phyloP scores from a whole-genome alignment of 2,888 invertebrate species.

The Andrena dorsata region DNA sequence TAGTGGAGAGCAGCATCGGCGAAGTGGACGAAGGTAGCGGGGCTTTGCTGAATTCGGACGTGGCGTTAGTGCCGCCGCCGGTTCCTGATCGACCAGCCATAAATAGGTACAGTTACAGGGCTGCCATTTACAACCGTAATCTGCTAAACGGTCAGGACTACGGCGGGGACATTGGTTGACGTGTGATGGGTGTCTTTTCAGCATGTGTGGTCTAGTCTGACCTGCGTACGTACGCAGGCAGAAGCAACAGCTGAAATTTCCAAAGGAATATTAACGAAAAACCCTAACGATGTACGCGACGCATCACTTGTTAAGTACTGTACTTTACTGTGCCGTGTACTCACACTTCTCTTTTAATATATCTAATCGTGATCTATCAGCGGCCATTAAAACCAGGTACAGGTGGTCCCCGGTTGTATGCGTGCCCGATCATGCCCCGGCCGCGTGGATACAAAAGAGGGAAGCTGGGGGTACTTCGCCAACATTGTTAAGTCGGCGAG shows the following conservation, averaged over 20 bases:
- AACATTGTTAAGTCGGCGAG: too few species aligned
- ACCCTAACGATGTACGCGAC: conserved; percentile 66
- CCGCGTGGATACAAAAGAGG: too few species aligned
- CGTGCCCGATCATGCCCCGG: too few species aligned
- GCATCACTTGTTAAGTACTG: conserved; percentile 69
- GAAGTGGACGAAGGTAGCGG: conserved; percentile 86
- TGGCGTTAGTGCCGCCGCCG: conserved; percentile 86
- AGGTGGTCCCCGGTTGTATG: too few species aligned
- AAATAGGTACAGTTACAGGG: conserved; percentile 90
- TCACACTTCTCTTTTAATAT: conserved; percentile 67
- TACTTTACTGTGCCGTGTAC: conserved; percentile 64
- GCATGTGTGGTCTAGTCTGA: conserved; percentile 90
- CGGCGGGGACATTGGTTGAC: conserved; percentile 90
- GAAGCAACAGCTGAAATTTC: conserved; percentile 71
- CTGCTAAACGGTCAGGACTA: conserved; percentile 86
- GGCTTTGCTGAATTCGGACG: conserved; percentile 81
- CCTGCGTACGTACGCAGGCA: conserved; percentile 72
- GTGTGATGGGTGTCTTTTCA: conserved; percentile 93
- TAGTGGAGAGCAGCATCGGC: conserved; percentile 87
- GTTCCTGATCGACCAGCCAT: conserved; percentile 87
- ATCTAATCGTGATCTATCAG: conserved; percentile 64
- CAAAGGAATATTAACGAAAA: conserved; percentile 61
- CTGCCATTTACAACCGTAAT: conserved; percentile 89
- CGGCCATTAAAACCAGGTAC: conserved; percentile 55
- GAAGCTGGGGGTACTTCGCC: too few species aligned